These are phyloP conservation scores for Sphenodon punctatus DNA, from an alignment of 2,797 vertebrate genomes.

Conservation along the genomic window DNA sequence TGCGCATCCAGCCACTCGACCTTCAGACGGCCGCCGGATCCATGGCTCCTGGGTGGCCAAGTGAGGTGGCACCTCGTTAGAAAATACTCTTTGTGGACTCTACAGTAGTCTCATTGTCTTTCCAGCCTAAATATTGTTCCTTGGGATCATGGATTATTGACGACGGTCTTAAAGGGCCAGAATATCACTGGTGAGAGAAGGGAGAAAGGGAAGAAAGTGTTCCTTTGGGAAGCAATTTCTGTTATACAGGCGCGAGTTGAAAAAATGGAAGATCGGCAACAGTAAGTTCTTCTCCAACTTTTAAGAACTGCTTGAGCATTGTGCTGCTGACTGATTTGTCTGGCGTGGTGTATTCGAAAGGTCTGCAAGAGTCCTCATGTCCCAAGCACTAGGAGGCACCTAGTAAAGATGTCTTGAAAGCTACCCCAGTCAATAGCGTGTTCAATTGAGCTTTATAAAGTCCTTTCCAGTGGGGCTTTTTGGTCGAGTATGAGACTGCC, in stretches of 20 bases:
- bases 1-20: too few species aligned
- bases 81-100: too few species aligned
- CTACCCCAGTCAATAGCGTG: rapidly evolving
- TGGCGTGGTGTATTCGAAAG: not conserved
- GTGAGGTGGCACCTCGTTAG: too few species aligned
- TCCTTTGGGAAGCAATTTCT: conserved; percentile 67
- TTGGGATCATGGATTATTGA: conserved; percentile 79
- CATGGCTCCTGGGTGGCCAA: too few species aligned
- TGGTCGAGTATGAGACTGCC: too few species aligned
- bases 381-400: too few species aligned
- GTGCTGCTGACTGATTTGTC: not conserved
- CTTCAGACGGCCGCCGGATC: too few species aligned
- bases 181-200: conserved; percentile 75
- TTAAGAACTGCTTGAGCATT: rapidly evolving
- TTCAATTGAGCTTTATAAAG: too few species aligned
- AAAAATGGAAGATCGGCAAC: conserved; percentile 59
- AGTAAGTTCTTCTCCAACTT: conserved; percentile 13
- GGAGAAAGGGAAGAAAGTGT: conserved; percentile 73
- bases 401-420: not conserved
- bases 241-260: conserved; percentile 76
- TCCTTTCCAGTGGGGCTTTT: not conserved
- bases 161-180: conserved; percentile 79
- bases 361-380: too few species aligned
- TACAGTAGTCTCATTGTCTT: not conserved
- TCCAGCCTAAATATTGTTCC: conserved; percentile 74